Conservation (phyloP, 2,888 invertebrate genomes). For the Lepidocyrtoides sp. region DNA sequence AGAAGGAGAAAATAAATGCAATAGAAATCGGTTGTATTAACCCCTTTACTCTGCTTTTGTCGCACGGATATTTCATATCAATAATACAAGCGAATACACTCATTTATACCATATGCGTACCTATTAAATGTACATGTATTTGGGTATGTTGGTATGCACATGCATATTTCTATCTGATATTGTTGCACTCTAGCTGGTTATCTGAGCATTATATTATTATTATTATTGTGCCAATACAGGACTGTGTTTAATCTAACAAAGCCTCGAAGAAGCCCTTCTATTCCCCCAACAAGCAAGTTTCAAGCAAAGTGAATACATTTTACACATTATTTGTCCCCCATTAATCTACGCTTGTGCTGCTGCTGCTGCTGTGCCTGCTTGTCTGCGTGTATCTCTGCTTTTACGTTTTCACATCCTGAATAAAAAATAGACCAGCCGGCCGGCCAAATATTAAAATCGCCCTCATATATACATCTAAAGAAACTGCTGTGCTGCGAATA, state of each 20-base stretch:
- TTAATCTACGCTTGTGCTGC: neutral
- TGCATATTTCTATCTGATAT: no score
- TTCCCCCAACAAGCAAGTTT: constrained; percentile 15
- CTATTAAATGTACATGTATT: no score
- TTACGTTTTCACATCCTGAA: neutral
- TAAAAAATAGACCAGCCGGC: constrained; percentile 4
- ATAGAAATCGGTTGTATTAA: constrained; percentile 32
- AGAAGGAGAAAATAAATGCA: constrained; percentile 40
- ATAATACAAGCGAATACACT: constrained; percentile 1
- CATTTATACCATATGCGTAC: neutral
- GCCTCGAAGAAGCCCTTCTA: constrained; percentile 16
- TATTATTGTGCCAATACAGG: neutral
- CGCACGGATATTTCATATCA: constrained; percentile 75
- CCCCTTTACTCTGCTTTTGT: constrained; percentile 66
- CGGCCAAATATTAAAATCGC: constrained; percentile 3
- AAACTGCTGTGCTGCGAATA: neutral
- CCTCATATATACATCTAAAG: neutral
- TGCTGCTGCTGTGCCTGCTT: no score
- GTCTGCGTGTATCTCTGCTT: neutral
- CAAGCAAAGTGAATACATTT: constrained; percentile 33
- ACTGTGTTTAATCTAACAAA: constrained; percentile 3
- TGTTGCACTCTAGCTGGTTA: constrained; percentile 6
- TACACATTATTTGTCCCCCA: constrained; percentile 1
- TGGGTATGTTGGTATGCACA: neutral
- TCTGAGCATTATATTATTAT: neutral